phyloP scores from a whole-genome alignment of 2,888 invertebrate genomes.

The Mesorhabditis belari region DNA sequence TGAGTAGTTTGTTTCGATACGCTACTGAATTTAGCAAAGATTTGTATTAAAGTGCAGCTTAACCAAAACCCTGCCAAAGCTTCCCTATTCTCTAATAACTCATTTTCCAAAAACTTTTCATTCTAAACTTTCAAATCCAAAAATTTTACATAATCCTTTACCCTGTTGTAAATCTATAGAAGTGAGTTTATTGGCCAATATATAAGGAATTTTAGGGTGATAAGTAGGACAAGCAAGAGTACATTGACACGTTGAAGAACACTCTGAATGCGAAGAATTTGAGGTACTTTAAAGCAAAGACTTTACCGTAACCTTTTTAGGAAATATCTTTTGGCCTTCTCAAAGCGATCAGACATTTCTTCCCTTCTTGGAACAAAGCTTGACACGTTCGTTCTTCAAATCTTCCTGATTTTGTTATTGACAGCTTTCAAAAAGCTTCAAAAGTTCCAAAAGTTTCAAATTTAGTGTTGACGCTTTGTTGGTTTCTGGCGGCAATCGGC shows the following conservation, averaged over 20 bases:
- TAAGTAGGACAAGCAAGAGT: constrained; percentile 33
- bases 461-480: constrained; percentile 68
- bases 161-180: neutral
- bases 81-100: too few species aligned
- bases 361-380: constrained; percentile 46
- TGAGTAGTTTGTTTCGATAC: neutral
- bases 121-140: neutral
- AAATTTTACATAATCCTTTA: neutral
- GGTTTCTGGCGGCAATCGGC: constrained; percentile 72
- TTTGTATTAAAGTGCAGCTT: neutral
- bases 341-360: constrained; percentile 47
- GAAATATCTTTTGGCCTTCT: constrained; percentile 46
- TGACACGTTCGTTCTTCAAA: constrained; percentile 33
- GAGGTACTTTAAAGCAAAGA: neutral
- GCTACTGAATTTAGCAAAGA: neutral
- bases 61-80: neutral
- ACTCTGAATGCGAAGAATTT: constrained; percentile 48
- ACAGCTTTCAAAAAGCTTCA: too few species aligned
- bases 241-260: constrained; percentile 43
- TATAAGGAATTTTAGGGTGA: constrained; percentile 6
- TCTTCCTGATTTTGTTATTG: neutral
- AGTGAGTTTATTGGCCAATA: neutral
- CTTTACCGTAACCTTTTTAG: constrained; percentile 6
- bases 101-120: neutral
- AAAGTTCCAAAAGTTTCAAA: neutral